Conservation (phyloP, 2,888 invertebrate species). For the Rhyacophila evoluta region DNA sequence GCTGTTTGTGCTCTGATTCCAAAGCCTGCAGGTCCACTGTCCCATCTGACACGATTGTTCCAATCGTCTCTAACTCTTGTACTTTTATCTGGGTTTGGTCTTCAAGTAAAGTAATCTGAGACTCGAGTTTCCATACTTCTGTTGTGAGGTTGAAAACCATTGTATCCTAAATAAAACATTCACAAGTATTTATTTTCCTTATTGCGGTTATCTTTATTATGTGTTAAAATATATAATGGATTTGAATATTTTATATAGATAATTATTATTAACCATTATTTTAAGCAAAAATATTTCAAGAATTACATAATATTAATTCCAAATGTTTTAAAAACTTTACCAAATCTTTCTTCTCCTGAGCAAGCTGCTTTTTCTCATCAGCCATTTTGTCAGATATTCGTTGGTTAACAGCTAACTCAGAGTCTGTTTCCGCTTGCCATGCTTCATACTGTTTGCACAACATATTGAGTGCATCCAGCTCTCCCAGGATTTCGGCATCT, state of each 20-base stretch:
- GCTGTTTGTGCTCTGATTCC: conserved; percentile 76
- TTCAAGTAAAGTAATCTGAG: conserved; percentile 73
- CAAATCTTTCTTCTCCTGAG: conserved; percentile 71
- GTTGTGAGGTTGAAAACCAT: conserved; percentile 76
- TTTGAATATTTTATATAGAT: no score
- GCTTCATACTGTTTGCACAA: conserved; percentile 71
- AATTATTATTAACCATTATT: no score
- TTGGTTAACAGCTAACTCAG: conserved; percentile 73
- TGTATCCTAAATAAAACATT: conserved; percentile 67
- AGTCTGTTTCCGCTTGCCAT: conserved; percentile 76
- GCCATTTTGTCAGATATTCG: conserved; percentile 75
- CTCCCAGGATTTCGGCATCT: conserved; percentile 71
- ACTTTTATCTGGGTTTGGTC: conserved; percentile 77
- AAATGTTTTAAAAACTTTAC: no score
- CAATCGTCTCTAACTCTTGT: conserved; percentile 71
- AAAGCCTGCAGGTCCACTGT: conserved; percentile 80
- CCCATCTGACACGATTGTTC: conserved; percentile 75
- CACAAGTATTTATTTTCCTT: no score
- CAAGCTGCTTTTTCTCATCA: conserved; percentile 68
- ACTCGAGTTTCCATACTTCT: conserved; percentile 79
- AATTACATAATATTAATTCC: no score
- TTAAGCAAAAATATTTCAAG: no score
- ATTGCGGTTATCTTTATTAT: no score
- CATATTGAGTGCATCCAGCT: conserved; percentile 71
- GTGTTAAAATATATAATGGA: no score